Conservation (phyloP, 1,140 invertebrate genomes). For the Drosophila aff. region DNA sequence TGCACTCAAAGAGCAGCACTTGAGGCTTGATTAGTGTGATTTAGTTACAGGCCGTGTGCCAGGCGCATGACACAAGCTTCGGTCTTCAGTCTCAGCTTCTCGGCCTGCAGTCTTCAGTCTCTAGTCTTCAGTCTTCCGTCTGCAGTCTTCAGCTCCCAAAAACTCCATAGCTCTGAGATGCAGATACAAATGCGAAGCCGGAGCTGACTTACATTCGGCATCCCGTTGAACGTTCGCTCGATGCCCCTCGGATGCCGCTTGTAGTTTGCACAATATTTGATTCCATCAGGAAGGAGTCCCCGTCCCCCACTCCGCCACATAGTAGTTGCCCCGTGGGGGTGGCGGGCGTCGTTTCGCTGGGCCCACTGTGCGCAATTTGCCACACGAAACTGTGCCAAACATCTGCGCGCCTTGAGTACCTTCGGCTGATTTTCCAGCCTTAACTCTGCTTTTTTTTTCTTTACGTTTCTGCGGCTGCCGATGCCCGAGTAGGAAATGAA, state of each 20-base stretch:
- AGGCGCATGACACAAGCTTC: conserved; percentile 77
- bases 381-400: conserved; percentile 82
- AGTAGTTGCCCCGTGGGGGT: conserved; percentile 16
- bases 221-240: conserved; percentile 76
- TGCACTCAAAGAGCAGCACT: conserved; percentile 62
- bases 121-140: background rate
- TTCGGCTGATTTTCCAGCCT: conserved; percentile 49
- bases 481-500: conserved; percentile 76
- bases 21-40: conserved; percentile 83
- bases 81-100: conserved; percentile 2
- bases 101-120: no score
- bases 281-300: conserved; percentile 61
- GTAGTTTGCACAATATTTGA: conserved; percentile 84
- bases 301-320: background rate
- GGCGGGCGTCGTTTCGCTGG: conserved; percentile 47
- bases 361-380: conserved; percentile 81
- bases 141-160: conserved; percentile 11
- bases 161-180: conserved; percentile 12
- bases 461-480: conserved; percentile 46
- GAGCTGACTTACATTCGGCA: conserved; percentile 55
- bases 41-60: conserved; percentile 83
- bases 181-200: conserved; percentile 45
- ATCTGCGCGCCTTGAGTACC: conserved; percentile 73
- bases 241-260: conserved; percentile 64
- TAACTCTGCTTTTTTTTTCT: conserved; percentile 32